These are phyloP conservation scores for Dicycla oo DNA, from an alignment of 2,888 invertebrate genomes.

Conservation along the genomic window DNA sequence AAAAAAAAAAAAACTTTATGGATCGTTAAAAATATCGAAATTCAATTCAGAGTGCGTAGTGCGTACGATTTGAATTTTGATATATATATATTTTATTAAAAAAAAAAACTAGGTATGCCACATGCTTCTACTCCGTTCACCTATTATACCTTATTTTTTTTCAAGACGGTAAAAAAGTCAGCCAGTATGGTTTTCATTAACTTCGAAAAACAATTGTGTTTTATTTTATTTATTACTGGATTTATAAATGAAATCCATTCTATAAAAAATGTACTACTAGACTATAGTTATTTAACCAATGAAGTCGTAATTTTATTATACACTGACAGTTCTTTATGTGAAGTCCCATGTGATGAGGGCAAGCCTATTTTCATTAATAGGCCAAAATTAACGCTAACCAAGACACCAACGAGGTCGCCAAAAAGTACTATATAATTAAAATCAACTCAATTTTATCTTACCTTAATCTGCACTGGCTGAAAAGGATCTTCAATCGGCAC, in stretches of 20 bases:
- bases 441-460: conserved; percentile 73
- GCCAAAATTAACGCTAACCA: no score
- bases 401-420: not conserved
- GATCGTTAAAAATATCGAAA: no score
- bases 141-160: no score
- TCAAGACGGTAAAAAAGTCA: no score
- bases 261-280: not conserved
- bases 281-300: not conserved
- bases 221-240: not conserved
- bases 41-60: no score
- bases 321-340: not conserved
- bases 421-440: not conserved
- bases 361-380: no score
- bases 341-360: not conserved
- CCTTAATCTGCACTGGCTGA: conserved; percentile 96
- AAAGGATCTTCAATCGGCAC: conserved; percentile 98
- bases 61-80: no score
- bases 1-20: no score
- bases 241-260: not conserved
- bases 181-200: conserved; percentile 21
- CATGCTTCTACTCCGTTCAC: no score
- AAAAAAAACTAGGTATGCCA: no score
- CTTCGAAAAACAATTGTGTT: not conserved
- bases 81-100: no score
- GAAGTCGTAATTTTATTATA: not conserved